These are phyloP conservation scores for Austrofundulus limnaeus DNA, from an alignment of 2,113 vertebrate species.

Conservation along the genomic window DNA sequence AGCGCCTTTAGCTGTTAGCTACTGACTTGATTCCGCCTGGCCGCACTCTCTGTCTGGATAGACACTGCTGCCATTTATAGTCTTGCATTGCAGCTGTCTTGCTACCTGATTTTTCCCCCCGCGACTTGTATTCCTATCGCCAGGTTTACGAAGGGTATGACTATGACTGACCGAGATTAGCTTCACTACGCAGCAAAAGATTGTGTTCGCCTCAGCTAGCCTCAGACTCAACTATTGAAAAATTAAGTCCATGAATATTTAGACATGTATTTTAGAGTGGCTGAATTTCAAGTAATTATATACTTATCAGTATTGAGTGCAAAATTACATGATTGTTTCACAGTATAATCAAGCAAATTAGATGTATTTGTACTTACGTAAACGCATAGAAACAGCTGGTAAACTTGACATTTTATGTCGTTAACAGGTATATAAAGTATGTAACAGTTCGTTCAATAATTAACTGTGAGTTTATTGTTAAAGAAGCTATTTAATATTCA, in stretches of 20 bases:
- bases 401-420: too few species aligned
- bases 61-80: constrained; percentile 60
- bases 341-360: too few species aligned
- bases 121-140: constrained; percentile 24
- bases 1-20: constrained; percentile 42
- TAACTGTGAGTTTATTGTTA: too few species aligned
- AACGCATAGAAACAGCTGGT: too few species aligned
- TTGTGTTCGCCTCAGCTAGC: constrained; percentile 36
- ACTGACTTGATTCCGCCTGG: constrained; percentile 39
- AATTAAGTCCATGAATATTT: neutral
- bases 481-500: too few species aligned
- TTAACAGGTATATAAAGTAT: too few species aligned
- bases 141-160: constrained; percentile 27
- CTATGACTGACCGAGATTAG: constrained; percentile 38
- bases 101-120: constrained; percentile 20
- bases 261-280: neutral
- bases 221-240: constrained; percentile 14
- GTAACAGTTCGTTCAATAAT: too few species aligned
- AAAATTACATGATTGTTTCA: too few species aligned
- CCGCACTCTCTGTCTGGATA: constrained; percentile 18
- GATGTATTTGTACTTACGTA: too few species aligned
- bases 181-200: constrained; percentile 56
- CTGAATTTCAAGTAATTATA: neutral
- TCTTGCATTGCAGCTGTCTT: constrained; percentile 35
- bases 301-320: neutral